Evolutionary conservation across 2,797 vertebrate genomes (phyloP).

Genomic region (Epinephelus malabaricus): DNA sequence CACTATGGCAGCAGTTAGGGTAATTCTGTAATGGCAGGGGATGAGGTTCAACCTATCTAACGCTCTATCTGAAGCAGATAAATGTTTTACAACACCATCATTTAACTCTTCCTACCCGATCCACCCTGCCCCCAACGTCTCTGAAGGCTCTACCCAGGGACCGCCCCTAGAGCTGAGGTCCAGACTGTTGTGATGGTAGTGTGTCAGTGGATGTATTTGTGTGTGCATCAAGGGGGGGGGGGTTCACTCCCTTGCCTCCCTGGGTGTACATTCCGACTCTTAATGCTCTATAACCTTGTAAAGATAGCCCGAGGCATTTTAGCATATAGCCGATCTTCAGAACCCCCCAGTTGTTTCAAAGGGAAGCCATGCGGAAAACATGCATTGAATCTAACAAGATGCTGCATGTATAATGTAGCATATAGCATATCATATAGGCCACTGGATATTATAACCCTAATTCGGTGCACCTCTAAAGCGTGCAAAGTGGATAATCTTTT

Average conservation of each 20-base stretch:
- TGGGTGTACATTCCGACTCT: constrained; percentile 74
- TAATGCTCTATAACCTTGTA: constrained; percentile 83
- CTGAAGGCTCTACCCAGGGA: constrained; percentile 57
- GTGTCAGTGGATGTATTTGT: constrained; percentile 27
- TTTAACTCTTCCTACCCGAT: constrained; percentile 79
- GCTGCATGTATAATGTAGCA: constrained; percentile 84
- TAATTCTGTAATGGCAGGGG: constrained; percentile 86
- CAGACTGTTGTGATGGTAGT: constrained; percentile 48
- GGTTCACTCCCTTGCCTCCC: constrained; percentile 64
- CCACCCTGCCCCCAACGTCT: constrained; percentile 55
- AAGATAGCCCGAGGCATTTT: constrained; percentile 80
- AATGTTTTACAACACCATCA: constrained; percentile 85
- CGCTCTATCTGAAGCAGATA: constrained; percentile 83
- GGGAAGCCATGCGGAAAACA: constrained; percentile 84
- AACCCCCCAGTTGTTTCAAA: constrained; percentile 76
- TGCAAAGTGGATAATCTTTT: constrained; percentile 44
- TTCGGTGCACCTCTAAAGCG: constrained; percentile 44
- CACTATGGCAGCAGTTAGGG: constrained; percentile 82
- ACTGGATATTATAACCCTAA: constrained; percentile 73
- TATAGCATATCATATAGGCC: constrained; percentile 69
- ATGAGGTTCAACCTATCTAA: constrained; percentile 81
- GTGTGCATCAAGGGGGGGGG: neutral
- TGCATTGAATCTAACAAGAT: constrained; percentile 84
- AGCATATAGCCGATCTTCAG: constrained; percentile 75
- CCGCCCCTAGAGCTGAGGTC: constrained; percentile 55